Base-by-base conservation (phyloP, 1,140 invertebrate genomes). In the Argopecten irradians region DNA sequence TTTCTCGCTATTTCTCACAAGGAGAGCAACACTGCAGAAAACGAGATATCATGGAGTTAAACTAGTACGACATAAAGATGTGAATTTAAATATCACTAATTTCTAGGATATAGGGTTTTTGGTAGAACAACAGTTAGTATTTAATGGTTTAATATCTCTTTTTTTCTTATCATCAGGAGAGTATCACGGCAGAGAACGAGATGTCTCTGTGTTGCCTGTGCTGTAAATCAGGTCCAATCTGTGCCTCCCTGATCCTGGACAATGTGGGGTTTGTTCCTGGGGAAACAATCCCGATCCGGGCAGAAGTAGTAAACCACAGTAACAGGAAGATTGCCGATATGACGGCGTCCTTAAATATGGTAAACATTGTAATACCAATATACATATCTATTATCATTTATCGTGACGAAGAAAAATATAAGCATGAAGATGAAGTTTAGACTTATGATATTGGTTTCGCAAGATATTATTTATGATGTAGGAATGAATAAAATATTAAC, bases 151-250 rank as follows among this genome's bases (percentile, higher is more conserved):
- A 87, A n/a, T 39, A 11, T 33, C 14, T 83, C 41, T 41, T 19
- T 33, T 41, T n/a, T 39, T 16, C 9, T 34, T 36, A 19, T 39
- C 82, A 82, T 34, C 89, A 93, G 92, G 84, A 89, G 82, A 84
- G 41, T 0, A 84, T 89, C 19, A 88, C 90, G 28, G 91, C 90
- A 11, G 46, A 86, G 14, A 91, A 91, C 33, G 71, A 91, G 28
- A 92, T 91, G 84, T 92, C 85, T 16, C 71, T 93, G 3, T 94
- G 93, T 84, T 94, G 92, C 35, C 86, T 92, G 36, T 93, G 93
- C 86, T 93, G 93, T 86, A 91, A 92, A 84, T 91, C 90, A 22
- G 93, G 91, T 33, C 92, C 92, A 9, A 92, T 94, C n/a, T 41
- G 34, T 34, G 91, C 90, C 13, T 85, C 55, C 28, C 87, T 93